Evolutionary conservation across 2,797 vertebrate genomes (phyloP).

Genomic region (Enteromius unitaeniatus): DNA sequence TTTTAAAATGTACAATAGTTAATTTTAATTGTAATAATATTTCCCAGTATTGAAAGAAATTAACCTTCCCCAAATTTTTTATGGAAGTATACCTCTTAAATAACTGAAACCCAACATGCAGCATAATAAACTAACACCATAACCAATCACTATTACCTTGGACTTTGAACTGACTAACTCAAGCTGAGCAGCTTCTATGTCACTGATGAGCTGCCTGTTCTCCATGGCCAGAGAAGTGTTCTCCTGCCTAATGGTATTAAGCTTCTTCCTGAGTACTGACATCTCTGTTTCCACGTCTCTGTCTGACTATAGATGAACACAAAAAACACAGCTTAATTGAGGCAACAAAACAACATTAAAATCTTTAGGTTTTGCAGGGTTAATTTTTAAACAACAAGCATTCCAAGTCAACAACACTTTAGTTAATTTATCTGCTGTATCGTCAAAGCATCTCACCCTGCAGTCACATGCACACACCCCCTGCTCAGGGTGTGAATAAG

Average conservation of each 20-base stretch:
- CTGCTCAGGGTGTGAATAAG: slow-evolving; percentile 57
- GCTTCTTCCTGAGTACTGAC: slow-evolving; percentile 74
- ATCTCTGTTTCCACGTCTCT: slow-evolving; percentile 70
- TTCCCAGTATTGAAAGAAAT: not conserved
- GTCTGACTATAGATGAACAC: slow-evolving; percentile 11
- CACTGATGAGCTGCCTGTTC: slow-evolving; percentile 77
- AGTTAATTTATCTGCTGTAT: not conserved
- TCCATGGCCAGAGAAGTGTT: slow-evolving; percentile 77
- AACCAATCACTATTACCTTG: slow-evolving; percentile 58
- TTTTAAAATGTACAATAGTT: not conserved
- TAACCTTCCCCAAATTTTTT: not conserved
- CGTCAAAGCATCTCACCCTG: slow-evolving; percentile 57
- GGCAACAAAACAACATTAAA: not conserved
- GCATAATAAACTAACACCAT: not conserved
- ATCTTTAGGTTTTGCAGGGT: no score
- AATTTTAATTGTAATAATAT: not conserved
- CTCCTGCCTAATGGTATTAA: slow-evolving; percentile 74
- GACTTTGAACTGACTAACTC: slow-evolving; percentile 78
- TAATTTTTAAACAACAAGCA: not conserved
- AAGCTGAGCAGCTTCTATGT: slow-evolving; percentile 75
- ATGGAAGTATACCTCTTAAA: not conserved
- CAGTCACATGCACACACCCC: slow-evolving; percentile 47
- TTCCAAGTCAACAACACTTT: not conserved
- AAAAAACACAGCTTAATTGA: not conserved
- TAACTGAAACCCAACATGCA: not conserved